Evolutionary conservation across 2,888 invertebrate species (phyloP).

Genomic region (Argynnis bischoffii): DNA sequence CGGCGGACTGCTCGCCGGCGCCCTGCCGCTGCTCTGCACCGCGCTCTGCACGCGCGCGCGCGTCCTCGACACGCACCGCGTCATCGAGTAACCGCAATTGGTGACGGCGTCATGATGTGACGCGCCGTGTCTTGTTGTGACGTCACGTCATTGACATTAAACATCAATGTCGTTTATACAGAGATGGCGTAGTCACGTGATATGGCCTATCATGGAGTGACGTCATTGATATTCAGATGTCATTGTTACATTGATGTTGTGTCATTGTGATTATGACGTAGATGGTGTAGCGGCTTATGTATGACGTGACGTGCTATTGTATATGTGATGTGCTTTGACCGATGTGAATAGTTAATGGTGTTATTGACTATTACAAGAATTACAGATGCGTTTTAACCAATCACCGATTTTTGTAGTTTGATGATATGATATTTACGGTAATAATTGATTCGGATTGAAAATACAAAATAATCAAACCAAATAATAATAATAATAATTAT

Average conservation of each 20-base stretch:
- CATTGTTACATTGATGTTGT: too few species aligned
- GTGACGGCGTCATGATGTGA: neutral
- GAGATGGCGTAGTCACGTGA: too few species aligned
- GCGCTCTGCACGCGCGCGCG: slow-evolving; percentile 68
- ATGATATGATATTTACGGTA: slow-evolving; percentile 9
- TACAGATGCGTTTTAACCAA: slow-evolving; percentile 6
- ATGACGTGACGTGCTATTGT: neutral
- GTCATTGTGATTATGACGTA: too few species aligned
- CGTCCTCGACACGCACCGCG: slow-evolving; percentile 54
- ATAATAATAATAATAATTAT: too few species aligned
- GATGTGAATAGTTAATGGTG: slow-evolving; percentile 16
- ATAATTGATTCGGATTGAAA: slow-evolving; percentile 1
- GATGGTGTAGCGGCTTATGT: too few species aligned
- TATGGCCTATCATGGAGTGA: too few species aligned
- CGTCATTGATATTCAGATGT: too few species aligned
- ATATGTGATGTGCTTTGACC: neutral
- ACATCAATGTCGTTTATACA: too few species aligned
- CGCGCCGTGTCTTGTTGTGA: neutral
- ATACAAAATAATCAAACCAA: neutral
- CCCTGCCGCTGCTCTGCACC: slow-evolving; percentile 70
- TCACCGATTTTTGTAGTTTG: slow-evolving; percentile 6
- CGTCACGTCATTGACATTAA: slow-evolving; percentile 2
- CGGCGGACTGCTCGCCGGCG: slow-evolving; percentile 63
- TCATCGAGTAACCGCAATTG: slow-evolving; percentile 51
- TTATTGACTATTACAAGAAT: slow-evolving; percentile 16